Evolutionary conservation across 2,888 invertebrate species (phyloP).

Genomic region (Chrysolina americana): DNA sequence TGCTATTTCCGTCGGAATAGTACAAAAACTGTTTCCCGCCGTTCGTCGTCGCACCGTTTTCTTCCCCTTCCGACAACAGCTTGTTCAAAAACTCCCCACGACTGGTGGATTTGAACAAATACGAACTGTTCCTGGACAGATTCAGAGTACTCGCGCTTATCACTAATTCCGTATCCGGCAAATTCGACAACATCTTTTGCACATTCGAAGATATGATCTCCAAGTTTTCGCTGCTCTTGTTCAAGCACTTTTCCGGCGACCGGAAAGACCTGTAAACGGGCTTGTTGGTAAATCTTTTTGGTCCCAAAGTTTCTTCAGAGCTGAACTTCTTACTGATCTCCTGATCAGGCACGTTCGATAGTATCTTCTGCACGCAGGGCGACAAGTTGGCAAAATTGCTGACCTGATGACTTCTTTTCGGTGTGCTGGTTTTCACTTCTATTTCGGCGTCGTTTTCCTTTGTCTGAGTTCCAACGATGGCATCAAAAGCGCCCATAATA

Average conservation of each 20-base stretch:
- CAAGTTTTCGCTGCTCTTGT: constrained; percentile 64
- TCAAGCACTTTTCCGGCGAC: constrained; percentile 53
- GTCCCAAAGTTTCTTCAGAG: constrained; percentile 62
- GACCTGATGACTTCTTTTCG: constrained; percentile 64
- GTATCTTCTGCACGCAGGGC: constrained; percentile 76
- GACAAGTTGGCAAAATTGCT: constrained; percentile 74
- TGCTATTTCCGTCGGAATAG: constrained; percentile 42
- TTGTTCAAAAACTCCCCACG: constrained; percentile 46
- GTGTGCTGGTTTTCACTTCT: constrained; percentile 54
- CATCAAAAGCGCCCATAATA: constrained; percentile 89
- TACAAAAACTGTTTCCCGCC: constrained; percentile 49
- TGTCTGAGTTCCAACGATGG: constrained; percentile 74
- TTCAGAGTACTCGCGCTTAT: constrained; percentile 62
- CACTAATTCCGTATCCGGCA: constrained; percentile 69
- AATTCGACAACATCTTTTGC: constrained; percentile 73
- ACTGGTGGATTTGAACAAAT: constrained; percentile 51
- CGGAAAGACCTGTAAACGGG: constrained; percentile 51
- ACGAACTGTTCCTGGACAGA: constrained; percentile 56
- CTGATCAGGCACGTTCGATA: constrained; percentile 72
- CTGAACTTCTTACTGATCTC: constrained; percentile 65
- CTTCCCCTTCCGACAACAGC: constrained; percentile 37
- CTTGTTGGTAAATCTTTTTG: constrained; percentile 46
- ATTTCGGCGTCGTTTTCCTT: constrained; percentile 47
- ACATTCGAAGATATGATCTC: constrained; percentile 71
- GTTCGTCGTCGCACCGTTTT: constrained; percentile 28